These are phyloP conservation scores for Drosophila testacea DNA, from an alignment of 2,888 invertebrate species.

Conservation along the genomic window DNA sequence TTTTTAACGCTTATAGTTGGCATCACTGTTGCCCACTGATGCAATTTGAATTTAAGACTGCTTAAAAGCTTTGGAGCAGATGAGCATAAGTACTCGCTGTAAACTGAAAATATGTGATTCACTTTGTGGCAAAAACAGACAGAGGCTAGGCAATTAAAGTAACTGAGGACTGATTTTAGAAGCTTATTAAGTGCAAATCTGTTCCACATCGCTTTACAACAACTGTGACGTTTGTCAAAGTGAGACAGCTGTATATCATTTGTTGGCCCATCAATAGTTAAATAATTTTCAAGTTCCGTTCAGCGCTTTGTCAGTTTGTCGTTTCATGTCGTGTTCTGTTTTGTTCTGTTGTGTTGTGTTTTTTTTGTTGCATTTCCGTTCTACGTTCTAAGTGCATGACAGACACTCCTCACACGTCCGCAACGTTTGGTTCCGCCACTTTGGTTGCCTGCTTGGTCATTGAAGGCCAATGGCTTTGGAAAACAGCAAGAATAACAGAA, in stretches of 20 bases:
- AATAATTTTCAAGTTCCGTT: conserved; percentile 74
- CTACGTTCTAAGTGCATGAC: conserved; percentile 64
- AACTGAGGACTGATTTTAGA: background rate
- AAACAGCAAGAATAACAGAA: conserved; percentile 21
- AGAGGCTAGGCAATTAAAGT: background rate
- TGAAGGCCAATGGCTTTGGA: conserved; percentile 76
- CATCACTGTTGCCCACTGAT: background rate
- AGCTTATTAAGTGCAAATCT: conserved; percentile 13
- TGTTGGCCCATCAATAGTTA: conserved; percentile 56
- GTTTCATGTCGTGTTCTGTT: too few relatives aligned
- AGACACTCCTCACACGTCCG: conserved; percentile 48
- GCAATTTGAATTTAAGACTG: background rate
- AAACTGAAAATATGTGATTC: background rate
- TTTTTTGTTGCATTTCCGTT: conserved; percentile 77
- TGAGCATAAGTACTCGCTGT: background rate
- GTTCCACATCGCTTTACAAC: background rate
- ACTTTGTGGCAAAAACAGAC: background rate
- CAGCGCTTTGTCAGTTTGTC: conserved; percentile 46
- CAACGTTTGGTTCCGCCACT: conserved; percentile 33
- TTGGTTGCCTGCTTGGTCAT: conserved; percentile 62
- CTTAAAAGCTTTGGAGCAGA: background rate
- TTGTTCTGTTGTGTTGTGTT: conserved; percentile 41
- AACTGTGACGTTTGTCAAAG: conserved; percentile 27
- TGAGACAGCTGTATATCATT: conserved; percentile 28
- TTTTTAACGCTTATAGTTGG: too few relatives aligned